These are phyloP conservation scores for Micronycteris hirsuta DNA, from an alignment of 2,113 vertebrate genomes.

Conservation along the genomic window DNA sequence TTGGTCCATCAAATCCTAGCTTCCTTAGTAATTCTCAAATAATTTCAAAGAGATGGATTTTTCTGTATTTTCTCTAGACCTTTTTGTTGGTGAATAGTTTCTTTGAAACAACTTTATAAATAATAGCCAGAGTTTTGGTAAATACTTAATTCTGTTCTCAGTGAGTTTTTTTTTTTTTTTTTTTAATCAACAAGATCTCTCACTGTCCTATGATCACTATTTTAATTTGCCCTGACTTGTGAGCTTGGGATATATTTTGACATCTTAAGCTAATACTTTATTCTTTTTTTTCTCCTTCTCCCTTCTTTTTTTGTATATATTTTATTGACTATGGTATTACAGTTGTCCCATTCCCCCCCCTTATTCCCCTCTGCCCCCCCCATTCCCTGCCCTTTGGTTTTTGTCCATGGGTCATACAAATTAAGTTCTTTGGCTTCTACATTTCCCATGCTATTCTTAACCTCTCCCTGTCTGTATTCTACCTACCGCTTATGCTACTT, in stretches of 20 bases:
- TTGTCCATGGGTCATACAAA: too few species aligned
- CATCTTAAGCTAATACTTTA: background rate
- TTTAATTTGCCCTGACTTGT: background rate
- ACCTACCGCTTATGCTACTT: too few species aligned
- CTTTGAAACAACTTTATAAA: background rate
- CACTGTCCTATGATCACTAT: background rate
- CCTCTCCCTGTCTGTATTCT: too few species aligned
- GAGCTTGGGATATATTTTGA: background rate
- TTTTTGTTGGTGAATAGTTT: background rate
- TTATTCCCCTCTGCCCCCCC: too few species aligned
- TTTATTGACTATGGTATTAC: too few species aligned
- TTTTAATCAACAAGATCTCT: background rate
- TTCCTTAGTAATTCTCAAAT: background rate
- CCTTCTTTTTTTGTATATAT: too few species aligned
- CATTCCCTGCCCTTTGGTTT: too few species aligned
- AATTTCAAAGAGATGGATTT: background rate
- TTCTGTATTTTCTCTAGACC: background rate
- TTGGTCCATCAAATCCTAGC: background rate
- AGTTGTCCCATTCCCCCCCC: too few species aligned
- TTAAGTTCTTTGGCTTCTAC: too few species aligned
- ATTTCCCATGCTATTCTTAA: too few species aligned
- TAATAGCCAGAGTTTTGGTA: background rate
- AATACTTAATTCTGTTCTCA: background rate
- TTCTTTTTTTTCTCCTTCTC: too few species aligned
- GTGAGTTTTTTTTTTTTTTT: background rate